Evolutionary conservation across 2,113 vertebrate genomes (phyloP).

Genomic region (Electrona antarctica): DNA sequence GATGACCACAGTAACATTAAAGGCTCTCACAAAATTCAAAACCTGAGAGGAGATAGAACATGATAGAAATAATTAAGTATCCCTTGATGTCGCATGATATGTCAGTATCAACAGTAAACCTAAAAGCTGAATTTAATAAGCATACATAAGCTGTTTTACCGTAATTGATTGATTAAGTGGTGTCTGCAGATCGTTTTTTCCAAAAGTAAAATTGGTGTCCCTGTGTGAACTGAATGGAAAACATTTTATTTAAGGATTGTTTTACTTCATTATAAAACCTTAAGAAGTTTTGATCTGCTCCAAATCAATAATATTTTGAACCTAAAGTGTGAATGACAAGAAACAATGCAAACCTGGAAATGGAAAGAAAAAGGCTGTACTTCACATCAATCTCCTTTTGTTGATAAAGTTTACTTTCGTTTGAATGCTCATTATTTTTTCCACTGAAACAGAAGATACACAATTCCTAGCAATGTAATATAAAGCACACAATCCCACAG

Average conservation of each 20-base stretch:
- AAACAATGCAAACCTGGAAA: conserved; percentile 68
- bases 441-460: conserved; percentile 60
- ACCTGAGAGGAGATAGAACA: conserved; percentile 64
- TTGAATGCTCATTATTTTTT: conserved; percentile 64
- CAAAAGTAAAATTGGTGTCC: conserved; percentile 79
- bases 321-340: no score
- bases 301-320: no score
- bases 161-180: conserved; percentile 67
- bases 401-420: conserved; percentile 30
- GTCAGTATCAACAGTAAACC: not conserved
- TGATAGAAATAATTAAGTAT: not conserved
- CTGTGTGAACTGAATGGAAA: conserved; percentile 73
- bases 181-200: conserved; percentile 60
- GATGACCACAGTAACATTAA: conserved; percentile 74
- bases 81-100: not conserved
- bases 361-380: conserved; percentile 71
- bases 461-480: not conserved
- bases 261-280: no score
- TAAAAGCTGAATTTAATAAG: not conserved
- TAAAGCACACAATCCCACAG: no score
- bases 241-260: not conserved
- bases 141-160: conserved; percentile 55
- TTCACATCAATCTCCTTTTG: conserved; percentile 64
- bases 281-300: not conserved
- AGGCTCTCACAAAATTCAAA: conserved; percentile 68